Evolutionary conservation across 2,113 vertebrate species (phyloP), one percentile per base, ranked within the genome.

Genomic region (Pungitius pungitius): DNA sequence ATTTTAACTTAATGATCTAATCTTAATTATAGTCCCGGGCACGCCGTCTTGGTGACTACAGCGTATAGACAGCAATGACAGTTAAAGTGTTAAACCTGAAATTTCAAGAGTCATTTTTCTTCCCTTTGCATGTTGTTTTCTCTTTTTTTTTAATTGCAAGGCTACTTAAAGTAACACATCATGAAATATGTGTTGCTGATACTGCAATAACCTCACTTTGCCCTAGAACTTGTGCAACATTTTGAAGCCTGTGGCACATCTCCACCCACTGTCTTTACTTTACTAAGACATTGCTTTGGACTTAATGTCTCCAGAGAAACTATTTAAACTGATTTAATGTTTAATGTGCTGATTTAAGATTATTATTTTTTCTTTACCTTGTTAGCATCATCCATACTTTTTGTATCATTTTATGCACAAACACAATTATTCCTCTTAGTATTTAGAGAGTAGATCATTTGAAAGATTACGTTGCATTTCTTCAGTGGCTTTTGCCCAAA

Each of bases 1-100:
- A 81, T 87, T 75, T 85, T 73, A 24, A 86, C 78, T 85, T 78
- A 78, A 89, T 85, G n/a, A 71, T 83, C 66, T 84, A 70, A 87
- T 90, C 77, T 75, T 83, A 81, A 83, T 86, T 82, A 89, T 73
- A 75, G 75, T 73, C 63, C 84, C 86, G 79, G 70, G n/a, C 62
- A 56, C n/a, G 77, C 73, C 73, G 79, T 66, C 77, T 33, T n/a
- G 12, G 63, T 83, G 77, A 83, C 75, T 80, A 73, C 74, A 63
- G 45, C 12, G n/a, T 55, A 22, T 54, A 78, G 68, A 67, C 84
- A 79, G 60, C 51, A 69, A 85, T 78, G 52, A 78, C 57, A 84
- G 49, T 43, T 62, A 71, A 70, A 71, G 61, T 69, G 75, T 79
- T 85, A 73, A 49, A 80, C 33, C 33, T 33, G 69, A 56, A 76